These are phyloP conservation scores for Limnothrissa miodon DNA, from an alignment of 2,113 vertebrate species.

Conservation along the genomic window DNA sequence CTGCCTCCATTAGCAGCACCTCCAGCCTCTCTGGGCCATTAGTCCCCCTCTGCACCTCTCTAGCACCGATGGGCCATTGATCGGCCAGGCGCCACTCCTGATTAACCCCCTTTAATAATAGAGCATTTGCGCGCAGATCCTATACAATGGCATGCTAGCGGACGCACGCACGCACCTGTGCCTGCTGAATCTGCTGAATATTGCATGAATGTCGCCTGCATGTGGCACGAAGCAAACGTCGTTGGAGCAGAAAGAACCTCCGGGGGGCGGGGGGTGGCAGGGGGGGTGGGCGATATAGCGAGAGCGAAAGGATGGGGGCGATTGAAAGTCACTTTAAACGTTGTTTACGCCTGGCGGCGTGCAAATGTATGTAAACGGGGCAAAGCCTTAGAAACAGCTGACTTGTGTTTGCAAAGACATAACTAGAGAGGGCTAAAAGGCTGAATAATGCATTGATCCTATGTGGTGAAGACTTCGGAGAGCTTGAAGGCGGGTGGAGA, in stretches of 20 bases:
- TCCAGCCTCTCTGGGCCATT: background rate
- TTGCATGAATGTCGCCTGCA: background rate
- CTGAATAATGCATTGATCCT: background rate
- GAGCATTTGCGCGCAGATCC: background rate
- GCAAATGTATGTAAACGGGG: background rate
- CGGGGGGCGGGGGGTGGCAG: too few relatives aligned
- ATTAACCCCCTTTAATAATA: background rate
- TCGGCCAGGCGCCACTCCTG: background rate
- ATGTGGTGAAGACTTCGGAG: background rate
- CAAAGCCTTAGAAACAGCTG: background rate
- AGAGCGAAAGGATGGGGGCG: too few relatives aligned
- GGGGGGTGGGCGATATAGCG: too few relatives aligned
- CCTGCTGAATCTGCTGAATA: background rate
- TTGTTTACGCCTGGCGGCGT: background rate
- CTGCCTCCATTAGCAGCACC: background rate
- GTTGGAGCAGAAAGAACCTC: background rate
- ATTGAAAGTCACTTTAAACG: background rate
- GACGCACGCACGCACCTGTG: too few relatives aligned
- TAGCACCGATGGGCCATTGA: background rate
- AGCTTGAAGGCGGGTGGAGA: background rate
- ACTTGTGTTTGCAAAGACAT: background rate
- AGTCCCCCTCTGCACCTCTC: background rate
- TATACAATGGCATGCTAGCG: background rate
- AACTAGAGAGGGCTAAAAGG: background rate
- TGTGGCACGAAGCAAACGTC: background rate